These are phyloP conservation scores for Hydraecia micacea DNA, from an alignment of 2,888 invertebrate genomes.

Conservation along the genomic window DNA sequence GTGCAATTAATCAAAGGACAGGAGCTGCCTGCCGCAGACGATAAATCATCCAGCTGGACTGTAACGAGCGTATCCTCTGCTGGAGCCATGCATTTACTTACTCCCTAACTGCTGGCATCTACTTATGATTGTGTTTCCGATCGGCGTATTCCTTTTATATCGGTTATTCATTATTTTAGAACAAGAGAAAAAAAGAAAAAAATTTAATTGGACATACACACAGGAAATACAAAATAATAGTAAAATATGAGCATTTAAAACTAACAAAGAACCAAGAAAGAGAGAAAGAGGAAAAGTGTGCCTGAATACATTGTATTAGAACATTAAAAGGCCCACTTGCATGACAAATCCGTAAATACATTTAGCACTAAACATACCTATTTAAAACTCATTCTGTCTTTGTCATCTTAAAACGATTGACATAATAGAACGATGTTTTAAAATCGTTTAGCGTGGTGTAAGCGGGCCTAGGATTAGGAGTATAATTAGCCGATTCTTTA, in stretches of 20 bases:
- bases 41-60: conserved; percentile 82
- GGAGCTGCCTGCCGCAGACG: conserved; percentile 68
- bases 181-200: too few species aligned
- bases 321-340: too few species aligned
- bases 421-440: not conserved
- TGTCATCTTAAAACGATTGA: not conserved
- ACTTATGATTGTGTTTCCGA: conserved; percentile 35
- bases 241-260: too few species aligned
- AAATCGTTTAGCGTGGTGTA: not conserved
- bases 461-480: not conserved
- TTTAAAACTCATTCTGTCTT: not conserved
- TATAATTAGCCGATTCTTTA: not conserved
- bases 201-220: too few species aligned
- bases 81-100: conserved; percentile 66
- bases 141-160: conserved; percentile 17
- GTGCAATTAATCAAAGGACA: conserved; percentile 83
- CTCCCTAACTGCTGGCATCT: conserved; percentile 23
- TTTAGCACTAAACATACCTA: not conserved
- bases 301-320: not conserved
- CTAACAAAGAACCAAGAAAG: too few species aligned
- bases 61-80: conserved; percentile 74
- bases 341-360: not conserved
- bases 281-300: not conserved
- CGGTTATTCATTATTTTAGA: not conserved
- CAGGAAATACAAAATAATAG: too few species aligned